phyloP scores from a whole-genome alignment of 2,797 vertebrate species.

The Nyctalus aviator region DNA sequence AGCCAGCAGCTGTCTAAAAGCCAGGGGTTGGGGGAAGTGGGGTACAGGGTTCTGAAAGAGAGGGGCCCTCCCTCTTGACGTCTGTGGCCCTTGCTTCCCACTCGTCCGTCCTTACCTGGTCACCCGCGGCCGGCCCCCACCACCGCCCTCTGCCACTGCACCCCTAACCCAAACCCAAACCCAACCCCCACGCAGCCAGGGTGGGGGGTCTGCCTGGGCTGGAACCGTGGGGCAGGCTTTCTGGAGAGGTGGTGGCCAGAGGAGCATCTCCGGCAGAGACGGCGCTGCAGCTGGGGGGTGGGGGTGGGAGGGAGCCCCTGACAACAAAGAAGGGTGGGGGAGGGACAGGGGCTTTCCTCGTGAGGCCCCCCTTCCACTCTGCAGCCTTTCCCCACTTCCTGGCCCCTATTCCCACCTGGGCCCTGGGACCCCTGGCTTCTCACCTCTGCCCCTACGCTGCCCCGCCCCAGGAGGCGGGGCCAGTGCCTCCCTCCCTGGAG shows the following conservation, averaged over 20 bases:
- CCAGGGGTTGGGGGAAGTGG: background rate
- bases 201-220: background rate
- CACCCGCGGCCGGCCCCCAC: background rate
- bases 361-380: background rate
- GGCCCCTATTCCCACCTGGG: background rate
- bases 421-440: background rate
- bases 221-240: background rate
- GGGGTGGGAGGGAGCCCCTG: too few species aligned
- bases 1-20: background rate
- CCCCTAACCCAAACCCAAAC: too few species aligned
- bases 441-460: background rate
- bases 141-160: too few species aligned
- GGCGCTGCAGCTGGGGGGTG: background rate
- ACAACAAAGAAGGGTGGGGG: rapidly evolving
- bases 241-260: background rate
- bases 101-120: background rate
- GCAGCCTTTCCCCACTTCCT: background rate
- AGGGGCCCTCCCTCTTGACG: too few species aligned
- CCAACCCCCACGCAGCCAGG: background rate
- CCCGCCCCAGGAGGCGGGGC: background rate
- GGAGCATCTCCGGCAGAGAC: background rate
- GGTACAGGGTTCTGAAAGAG: background rate
- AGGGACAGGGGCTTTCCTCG: background rate
- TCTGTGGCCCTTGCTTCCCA: background rate
- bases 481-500: background rate